Evolutionary conservation across 2,797 vertebrate genomes (phyloP).

Genomic region (Nasua narica): DNA sequence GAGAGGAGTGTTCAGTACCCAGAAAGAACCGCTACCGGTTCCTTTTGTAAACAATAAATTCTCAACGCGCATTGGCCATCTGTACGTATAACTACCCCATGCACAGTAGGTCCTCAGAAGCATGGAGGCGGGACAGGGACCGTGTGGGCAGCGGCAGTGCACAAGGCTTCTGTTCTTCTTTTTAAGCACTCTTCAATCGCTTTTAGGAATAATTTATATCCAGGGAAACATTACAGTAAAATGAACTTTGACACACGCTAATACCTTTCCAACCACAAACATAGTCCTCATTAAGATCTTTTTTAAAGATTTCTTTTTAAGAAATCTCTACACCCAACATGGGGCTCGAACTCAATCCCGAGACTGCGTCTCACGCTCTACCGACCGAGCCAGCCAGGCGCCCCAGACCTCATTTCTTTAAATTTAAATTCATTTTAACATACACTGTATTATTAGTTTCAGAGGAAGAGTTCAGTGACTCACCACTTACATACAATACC

Average conservation of each 20-base stretch:
- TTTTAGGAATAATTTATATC: constrained; percentile 15
- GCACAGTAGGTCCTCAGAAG: not conserved
- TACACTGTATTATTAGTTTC: not conserved
- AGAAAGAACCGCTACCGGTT: not conserved
- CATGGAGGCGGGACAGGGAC: not conserved
- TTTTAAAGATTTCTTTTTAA: not conserved
- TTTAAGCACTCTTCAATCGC: not conserved
- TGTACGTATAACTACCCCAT: no score
- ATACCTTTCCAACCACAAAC: not conserved
- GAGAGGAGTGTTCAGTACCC: not conserved
- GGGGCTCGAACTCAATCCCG: not conserved
- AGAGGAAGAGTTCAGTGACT: not conserved
- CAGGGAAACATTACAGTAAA: not conserved
- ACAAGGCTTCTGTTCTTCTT: not conserved
- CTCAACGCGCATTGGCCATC: not conserved
- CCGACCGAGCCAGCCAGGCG: not conserved
- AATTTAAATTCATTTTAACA: not conserved
- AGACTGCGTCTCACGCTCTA: not conserved
- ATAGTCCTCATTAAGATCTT: not conserved
- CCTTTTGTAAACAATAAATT: not conserved
- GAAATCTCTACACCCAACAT: not conserved
- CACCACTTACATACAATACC: no score
- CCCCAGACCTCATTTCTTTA: not conserved
- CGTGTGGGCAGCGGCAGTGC: accelerated
- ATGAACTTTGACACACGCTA: not conserved